Conservation (phyloP, 2,797 vertebrate genomes). For the Bradypus variegatus region DNA sequence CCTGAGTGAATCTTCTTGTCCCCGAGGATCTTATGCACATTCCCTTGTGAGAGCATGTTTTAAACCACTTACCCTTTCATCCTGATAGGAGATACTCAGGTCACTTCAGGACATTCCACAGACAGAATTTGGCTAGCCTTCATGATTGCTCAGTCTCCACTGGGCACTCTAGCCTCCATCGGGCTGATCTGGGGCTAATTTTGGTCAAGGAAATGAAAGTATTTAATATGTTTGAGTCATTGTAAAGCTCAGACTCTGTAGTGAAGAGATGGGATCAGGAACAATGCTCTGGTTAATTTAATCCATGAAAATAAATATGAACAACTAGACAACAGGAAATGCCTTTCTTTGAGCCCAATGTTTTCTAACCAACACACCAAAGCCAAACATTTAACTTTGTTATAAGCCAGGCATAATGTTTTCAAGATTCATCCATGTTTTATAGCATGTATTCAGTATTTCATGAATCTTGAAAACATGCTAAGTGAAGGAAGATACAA, state of each 20-base stretch:
- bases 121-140: background rate
- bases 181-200: background rate
- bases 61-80: background rate
- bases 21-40: background rate
- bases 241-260: background rate
- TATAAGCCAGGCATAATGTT: background rate
- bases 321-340: background rate
- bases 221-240: background rate
- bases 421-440: background rate
- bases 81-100: background rate
- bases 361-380: background rate
- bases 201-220: background rate
- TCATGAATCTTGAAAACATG: background rate
- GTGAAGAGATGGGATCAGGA: background rate
- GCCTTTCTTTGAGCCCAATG: background rate
- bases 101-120: background rate
- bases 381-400: background rate
- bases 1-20: background rate
- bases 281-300: background rate
- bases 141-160: background rate
- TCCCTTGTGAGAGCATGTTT: background rate
- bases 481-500: background rate
- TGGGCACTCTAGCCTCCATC: background rate
- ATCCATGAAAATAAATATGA: background rate
- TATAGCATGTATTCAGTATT: no score